Conservation (phyloP, 2,888 invertebrate species). For the Smittia aterrima region DNA sequence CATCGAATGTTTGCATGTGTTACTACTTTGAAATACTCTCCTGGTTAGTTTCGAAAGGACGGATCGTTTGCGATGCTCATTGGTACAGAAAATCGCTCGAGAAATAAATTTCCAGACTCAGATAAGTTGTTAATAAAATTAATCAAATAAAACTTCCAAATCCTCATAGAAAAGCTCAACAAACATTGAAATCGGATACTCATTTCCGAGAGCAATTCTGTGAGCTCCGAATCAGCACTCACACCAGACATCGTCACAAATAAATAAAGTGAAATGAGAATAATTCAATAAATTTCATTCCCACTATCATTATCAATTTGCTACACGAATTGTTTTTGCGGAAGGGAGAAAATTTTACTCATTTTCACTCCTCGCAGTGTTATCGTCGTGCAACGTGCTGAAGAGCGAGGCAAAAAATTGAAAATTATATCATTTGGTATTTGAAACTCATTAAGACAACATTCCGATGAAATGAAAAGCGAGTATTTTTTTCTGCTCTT, state of each 20-base stretch:
- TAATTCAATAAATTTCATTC: slow-evolving; percentile 32
- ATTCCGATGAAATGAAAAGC: slow-evolving; percentile 22
- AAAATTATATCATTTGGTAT: slow-evolving; percentile 31
- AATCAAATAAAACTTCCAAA: no score
- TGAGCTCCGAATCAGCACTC: no score
- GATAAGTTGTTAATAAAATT: no score
- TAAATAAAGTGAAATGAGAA: not conserved
- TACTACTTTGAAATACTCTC: no score
- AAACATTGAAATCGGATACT: no score
- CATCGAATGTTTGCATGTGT: no score
- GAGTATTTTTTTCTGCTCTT: not conserved
- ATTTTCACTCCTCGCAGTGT: not conserved
- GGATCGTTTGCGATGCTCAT: no score
- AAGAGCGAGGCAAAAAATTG: slow-evolving; percentile 1
- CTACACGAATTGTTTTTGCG: slow-evolving; percentile 26
- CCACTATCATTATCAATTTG: slow-evolving; percentile 37
- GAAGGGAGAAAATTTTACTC: not conserved
- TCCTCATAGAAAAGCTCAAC: no score
- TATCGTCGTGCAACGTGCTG: not conserved
- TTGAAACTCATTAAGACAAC: slow-evolving; percentile 35
- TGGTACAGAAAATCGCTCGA: no score
- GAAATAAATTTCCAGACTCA: no score
- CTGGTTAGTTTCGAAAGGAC: no score
- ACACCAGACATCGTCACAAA: not conserved
- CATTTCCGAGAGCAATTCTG: no score